Evolutionary conservation across 2,113 vertebrate genomes (phyloP), one percentile per base, ranked within the genome.

Genomic region (Ciconia stormi): DNA sequence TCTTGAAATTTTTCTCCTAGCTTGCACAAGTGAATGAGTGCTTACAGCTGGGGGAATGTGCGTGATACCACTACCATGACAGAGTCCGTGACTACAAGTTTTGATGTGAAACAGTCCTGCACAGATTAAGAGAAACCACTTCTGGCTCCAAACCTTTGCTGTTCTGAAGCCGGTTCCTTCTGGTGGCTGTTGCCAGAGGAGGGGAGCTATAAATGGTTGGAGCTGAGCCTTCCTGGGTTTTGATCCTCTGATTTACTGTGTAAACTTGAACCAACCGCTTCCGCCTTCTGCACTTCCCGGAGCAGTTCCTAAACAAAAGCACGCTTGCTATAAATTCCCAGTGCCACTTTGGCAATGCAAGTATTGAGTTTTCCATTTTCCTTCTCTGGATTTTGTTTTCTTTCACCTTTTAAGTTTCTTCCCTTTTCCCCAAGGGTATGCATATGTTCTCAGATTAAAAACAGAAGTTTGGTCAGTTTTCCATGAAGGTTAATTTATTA

Each of bases 371-470:
- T 93, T 82, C 61, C 25, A 11, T 73, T 90, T 92, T 91, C 17
- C 50, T 71, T 78, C 76, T 52, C 79, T 90, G 67, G 44, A 23
- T 84, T 91, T 87, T 84, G 44, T 91, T 93, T 91, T 49, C 58
- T 83, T 82, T 83, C 30, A n/a, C 71, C 20, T 82, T 92, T 91
- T 58, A 46, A 71, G 47, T 56, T 59, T 63, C 44, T 93, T 69
- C 55, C 15, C 5, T 16, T 81, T 93, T 52, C 46, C 78, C 30
- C 73, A 49, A 17, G 46, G 79, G 89, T 78, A 55, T 42, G 40
- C 50, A 92, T 73, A 34, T 21, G 21, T 42, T 87, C 82, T 87
- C 59, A 56, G 73, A 70, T 73, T 78, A 56, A 87, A 92, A 85
- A 0, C 82, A 94, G 72, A 83, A 77, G 53, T 53, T 82, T 3